Conservation (phyloP, 2,888 invertebrate species). For the Cantharis rufa region DNA sequence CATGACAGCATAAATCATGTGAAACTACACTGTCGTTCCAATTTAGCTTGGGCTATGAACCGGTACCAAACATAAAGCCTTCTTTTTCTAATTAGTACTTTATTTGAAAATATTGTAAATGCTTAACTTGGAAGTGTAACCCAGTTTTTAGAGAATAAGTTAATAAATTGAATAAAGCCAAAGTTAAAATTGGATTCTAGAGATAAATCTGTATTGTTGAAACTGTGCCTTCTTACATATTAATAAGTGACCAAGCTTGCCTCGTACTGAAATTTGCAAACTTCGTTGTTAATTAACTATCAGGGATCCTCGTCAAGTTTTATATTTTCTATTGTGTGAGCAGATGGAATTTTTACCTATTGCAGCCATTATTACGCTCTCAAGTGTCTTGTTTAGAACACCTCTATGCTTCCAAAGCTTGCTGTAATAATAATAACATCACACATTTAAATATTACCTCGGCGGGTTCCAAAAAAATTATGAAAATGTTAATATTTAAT, state of each 20-base stretch:
- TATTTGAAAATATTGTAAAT: background rate
- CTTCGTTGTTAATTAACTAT: background rate
- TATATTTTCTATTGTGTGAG: background rate
- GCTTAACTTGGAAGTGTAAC: background rate
- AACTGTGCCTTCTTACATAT: background rate
- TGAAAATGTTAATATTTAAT: conserved; percentile 41
- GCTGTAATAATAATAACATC: background rate
- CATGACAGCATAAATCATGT: background rate
- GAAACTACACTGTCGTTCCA: background rate
- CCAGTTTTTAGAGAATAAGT: background rate
- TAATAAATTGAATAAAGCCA: background rate
- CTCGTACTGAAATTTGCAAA: background rate
- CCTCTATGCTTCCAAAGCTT: background rate
- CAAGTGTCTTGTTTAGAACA: background rate
- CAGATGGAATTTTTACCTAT: background rate
- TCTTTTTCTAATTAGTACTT: background rate
- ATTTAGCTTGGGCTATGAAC: background rate
- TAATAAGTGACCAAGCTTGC: background rate
- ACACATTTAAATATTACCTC: background rate
- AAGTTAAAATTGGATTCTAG: background rate
- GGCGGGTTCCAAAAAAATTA: conserved; percentile 4
- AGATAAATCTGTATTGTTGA: background rate
- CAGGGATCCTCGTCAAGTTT: background rate
- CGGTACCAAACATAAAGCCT: background rate
- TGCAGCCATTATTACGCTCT: background rate